Conservation (phyloP, 2,888 invertebrate genomes). For the Monochamus alternatus region DNA sequence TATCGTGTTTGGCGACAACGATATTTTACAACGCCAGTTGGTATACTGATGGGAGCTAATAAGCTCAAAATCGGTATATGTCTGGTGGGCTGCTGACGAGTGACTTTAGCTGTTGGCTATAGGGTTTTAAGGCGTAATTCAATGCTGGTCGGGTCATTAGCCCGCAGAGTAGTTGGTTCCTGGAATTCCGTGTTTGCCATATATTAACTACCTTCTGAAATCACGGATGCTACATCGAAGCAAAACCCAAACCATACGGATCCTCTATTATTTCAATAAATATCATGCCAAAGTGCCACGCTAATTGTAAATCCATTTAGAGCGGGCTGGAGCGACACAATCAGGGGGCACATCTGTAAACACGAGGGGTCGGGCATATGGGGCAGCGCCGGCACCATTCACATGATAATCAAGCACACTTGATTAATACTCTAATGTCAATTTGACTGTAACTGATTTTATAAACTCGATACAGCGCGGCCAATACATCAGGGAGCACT, state of each 20-base stretch:
- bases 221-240: too few species aligned
- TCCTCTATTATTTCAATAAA: background rate
- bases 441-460: slow-evolving; percentile 69
- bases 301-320: slow-evolving; percentile 48
- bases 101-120: too few species aligned
- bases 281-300: slow-evolving; percentile 27
- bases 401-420: slow-evolving; percentile 67
- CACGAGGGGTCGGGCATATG: slow-evolving; percentile 66
- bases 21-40: too few species aligned
- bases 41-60: too few species aligned
- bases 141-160: too few species aligned
- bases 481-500: slow-evolving; percentile 33
- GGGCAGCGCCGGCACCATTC: slow-evolving; percentile 63
- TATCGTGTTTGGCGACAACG: too few species aligned
- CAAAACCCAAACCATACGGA: background rate
- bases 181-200: too few species aligned
- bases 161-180: too few species aligned
- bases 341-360: slow-evolving; percentile 62
- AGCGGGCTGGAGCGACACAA: slow-evolving; percentile 46
- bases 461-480: slow-evolving; percentile 61
- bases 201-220: too few species aligned
- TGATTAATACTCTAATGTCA: slow-evolving; percentile 68
- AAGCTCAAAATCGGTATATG: too few species aligned
- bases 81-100: too few species aligned
- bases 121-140: too few species aligned